These are phyloP conservation scores for Ophiodon elongatus DNA, from an alignment of 2,113 vertebrate species.

Conservation along the genomic window DNA sequence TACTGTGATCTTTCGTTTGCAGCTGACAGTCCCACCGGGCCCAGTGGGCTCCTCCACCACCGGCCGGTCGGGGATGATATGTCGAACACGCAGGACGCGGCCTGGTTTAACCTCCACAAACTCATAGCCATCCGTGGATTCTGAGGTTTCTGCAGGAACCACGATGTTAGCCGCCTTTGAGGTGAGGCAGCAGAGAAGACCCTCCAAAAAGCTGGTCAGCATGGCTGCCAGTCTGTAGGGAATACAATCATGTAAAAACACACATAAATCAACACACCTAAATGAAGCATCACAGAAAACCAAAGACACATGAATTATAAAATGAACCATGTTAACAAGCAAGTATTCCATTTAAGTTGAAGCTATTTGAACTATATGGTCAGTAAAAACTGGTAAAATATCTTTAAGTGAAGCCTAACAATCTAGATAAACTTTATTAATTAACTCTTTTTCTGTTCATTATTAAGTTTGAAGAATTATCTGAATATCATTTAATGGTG, in stretches of 20 bases:
- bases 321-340: neutral
- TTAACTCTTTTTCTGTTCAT: neutral
- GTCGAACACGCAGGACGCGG: slow-evolving; percentile 89
- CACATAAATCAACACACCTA: slow-evolving; percentile 1
- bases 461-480: neutral
- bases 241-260: slow-evolving; percentile 9
- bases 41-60: slow-evolving; percentile 73
- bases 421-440: neutral
- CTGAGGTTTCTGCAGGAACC: slow-evolving; percentile 87
- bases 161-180: slow-evolving; percentile 89
- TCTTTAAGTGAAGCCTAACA: neutral
- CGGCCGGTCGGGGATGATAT: slow-evolving; percentile 79
- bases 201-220: slow-evolving; percentile 90
- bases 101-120: slow-evolving; percentile 97
- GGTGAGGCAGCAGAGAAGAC: slow-evolving; percentile 92
- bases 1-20: slow-evolving; percentile 92
- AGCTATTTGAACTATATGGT: neutral
- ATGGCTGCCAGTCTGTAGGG: slow-evolving; percentile 81
- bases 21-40: slow-evolving; percentile 82
- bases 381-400: neutral
- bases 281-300: slow-evolving; percentile 11
- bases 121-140: slow-evolving; percentile 90
- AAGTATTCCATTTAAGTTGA: neutral
- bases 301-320: neutral
- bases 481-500: neutral